Conservation (phyloP, 2,797 vertebrate species). For the Gouania willdenowi region DNA sequence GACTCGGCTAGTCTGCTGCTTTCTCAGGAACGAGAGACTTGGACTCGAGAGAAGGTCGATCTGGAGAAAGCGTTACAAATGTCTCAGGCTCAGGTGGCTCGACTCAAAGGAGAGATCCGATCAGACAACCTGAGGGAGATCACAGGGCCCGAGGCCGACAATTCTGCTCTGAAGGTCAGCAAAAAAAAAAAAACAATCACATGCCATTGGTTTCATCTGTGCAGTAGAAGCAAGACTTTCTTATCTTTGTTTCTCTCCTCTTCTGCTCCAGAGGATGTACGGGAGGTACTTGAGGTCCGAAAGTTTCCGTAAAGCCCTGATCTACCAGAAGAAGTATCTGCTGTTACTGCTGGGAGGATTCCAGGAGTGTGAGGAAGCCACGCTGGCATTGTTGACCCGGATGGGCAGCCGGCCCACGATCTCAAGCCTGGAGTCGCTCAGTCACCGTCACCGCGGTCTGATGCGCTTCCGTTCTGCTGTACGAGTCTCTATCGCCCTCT, state of each 20-base stretch:
- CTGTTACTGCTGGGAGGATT: slow-evolving; percentile 92
- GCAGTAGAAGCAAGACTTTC: too few species aligned
- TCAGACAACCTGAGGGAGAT: slow-evolving; percentile 79
- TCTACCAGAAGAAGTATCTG: slow-evolving; percentile 98
- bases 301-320: slow-evolving; percentile 94
- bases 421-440: slow-evolving; percentile 72
- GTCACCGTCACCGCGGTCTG: slow-evolving; percentile 76
- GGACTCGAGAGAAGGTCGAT: slow-evolving; percentile 79
- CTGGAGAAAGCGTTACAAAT: slow-evolving; percentile 84
- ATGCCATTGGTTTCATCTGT: neutral
- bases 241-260: too few species aligned
- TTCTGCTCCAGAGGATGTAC: slow-evolving; percentile 83
- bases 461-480: slow-evolving; percentile 89
- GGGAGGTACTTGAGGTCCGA: slow-evolving; percentile 91
- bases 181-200: neutral
- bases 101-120: slow-evolving; percentile 82
- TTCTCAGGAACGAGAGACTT: slow-evolving; percentile 84
- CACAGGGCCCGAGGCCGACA: slow-evolving; percentile 79
- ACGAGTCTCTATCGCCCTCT: slow-evolving; percentile 90
- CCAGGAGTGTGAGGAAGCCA: slow-evolving; percentile 95
- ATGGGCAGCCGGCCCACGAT: slow-evolving; percentile 85
- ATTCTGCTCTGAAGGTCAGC: slow-evolving; percentile 82
- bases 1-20: slow-evolving; percentile 68
- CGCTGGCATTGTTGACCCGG: slow-evolving; percentile 84
- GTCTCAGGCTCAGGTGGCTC: slow-evolving; percentile 81